These are phyloP conservation scores for Tetrao urogallus DNA, from an alignment of 2,113 vertebrate genomes.

Conservation along the genomic window DNA sequence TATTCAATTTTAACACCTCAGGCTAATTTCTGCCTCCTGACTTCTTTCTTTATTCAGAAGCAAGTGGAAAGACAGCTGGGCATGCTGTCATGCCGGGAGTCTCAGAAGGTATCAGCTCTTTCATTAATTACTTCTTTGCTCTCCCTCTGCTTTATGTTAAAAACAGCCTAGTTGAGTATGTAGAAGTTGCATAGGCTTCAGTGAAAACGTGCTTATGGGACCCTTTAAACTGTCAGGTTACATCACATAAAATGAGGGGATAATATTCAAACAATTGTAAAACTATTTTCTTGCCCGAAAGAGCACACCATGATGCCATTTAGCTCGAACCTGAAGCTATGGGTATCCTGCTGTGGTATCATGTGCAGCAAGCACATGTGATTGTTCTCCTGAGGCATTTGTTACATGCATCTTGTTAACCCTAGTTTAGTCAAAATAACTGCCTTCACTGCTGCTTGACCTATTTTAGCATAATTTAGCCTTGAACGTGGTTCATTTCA, in stretches of 20 bases:
- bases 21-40: conserved; percentile 24
- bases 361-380: conserved; percentile 62
- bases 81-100: conserved; percentile 26
- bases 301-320: conserved; percentile 77
- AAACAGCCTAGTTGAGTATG: conserved; percentile 37
- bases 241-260: conserved; percentile 58
- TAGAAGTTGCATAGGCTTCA: conserved; percentile 4
- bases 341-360: conserved; percentile 76
- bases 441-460: conserved; percentile 71
- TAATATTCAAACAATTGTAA: conserved; percentile 69
- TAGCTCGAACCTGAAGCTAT: conserved; percentile 75
- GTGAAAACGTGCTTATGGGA: conserved; percentile 26
- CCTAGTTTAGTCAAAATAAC: conserved; percentile 70
- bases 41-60: conserved; percentile 17
- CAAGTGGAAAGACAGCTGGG: conserved; percentile 26
- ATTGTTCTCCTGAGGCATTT: conserved; percentile 74
- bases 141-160: conserved; percentile 58
- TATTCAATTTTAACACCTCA: conserved; percentile 2
- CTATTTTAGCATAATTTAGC: conserved; percentile 73
- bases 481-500: background rate
- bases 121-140: conserved; percentile 55
- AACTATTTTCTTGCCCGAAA: conserved; percentile 74
- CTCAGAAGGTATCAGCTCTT: conserved; percentile 54
- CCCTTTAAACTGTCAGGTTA: conserved; percentile 71
- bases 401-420: conserved; percentile 77